Base-by-base conservation (phyloP, 2,888 invertebrate species). In the Saturnia pavonia region DNA sequence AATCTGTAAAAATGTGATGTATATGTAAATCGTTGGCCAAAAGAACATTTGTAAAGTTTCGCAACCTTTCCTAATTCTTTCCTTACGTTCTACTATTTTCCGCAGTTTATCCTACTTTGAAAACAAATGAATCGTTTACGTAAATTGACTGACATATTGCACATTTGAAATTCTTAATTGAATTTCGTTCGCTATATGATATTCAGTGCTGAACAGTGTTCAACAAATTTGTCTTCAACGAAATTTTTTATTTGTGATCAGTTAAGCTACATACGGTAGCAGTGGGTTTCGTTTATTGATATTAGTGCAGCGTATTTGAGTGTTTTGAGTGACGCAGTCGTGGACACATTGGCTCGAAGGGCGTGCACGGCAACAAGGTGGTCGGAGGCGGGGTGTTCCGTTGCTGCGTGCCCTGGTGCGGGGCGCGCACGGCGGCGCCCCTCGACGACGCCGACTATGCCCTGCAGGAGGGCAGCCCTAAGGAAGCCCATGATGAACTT, bases 361-460 rank as follows among this genome's bases (percentile, higher is more conserved):
- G 82, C 79, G 85, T 83, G 82, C 85, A 91, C 89, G 92, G 91
- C 94, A 90, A 91, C 95, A 95, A 94, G 94, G 95, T 95, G 95
- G 95, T 95, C 90, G 95, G 96, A 95, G 95, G 95, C 89, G 95
- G 95, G 95, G 96, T 96, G 94, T 96, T 96, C 96, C 96, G 96
- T 95, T 96, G 96, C 95, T 96, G 96, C 95, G 95, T 96, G 96
- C 96, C 96, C 95, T 96, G 96, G 96, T 96, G 96, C 95, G 96
- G 96, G 93, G 94, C 94, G 94, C 94, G 94, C 96, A 95, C 95
- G 95, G 95, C 96, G 93, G 91, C 95, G 91, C 94, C 95, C 93
- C 93, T 92, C 84, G 92, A 94, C 94, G 95, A 95, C 89, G 95
- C 95, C 83, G 89, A 89, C 78, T 87, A 91, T 88, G 92, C 92